phyloP scores from a whole-genome alignment of 2,888 invertebrate genomes.

The Acrobasis repandana region DNA sequence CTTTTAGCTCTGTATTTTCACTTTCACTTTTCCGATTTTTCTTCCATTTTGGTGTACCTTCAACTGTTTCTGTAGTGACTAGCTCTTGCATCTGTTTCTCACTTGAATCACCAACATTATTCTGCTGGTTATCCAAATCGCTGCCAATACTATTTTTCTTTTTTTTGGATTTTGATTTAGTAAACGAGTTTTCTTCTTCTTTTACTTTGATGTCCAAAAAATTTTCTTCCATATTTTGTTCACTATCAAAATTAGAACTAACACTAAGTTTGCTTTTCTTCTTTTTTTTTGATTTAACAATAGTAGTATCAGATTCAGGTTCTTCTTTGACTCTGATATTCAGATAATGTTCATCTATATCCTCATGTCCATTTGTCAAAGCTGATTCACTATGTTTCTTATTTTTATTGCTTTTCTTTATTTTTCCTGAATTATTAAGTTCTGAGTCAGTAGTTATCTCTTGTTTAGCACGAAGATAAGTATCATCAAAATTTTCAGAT shows the following conservation, averaged over 20 bases:
- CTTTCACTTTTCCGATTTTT: slow-evolving; percentile 32
- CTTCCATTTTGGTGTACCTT: slow-evolving; percentile 32
- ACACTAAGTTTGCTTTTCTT: slow-evolving; percentile 5
- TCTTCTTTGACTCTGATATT: background rate
- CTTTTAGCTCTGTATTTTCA: slow-evolving; percentile 23
- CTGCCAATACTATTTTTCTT: slow-evolving; percentile 27
- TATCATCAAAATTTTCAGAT: slow-evolving; percentile 14
- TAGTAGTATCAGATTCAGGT: background rate
- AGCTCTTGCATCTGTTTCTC: background rate
- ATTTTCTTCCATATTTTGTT: slow-evolving; percentile 32
- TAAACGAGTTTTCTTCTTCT: slow-evolving; percentile 39
- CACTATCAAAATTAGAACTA: slow-evolving; percentile 1
- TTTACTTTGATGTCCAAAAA: slow-evolving; percentile 53
- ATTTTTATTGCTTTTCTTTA: background rate
- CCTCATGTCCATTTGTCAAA: background rate
- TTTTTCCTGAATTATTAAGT: background rate
- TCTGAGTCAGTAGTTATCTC: slow-evolving; percentile 2
- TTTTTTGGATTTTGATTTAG: slow-evolving; percentile 33
- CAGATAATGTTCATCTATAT: background rate
- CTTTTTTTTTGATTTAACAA: background rate
- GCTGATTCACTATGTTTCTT: background rate
- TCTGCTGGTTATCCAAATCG: background rate
- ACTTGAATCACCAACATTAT: background rate
- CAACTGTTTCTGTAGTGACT: background rate
- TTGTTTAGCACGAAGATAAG: background rate